Base-by-base conservation (phyloP, 2,797 vertebrate genomes). In the Urocyon cinereoargenteus region DNA sequence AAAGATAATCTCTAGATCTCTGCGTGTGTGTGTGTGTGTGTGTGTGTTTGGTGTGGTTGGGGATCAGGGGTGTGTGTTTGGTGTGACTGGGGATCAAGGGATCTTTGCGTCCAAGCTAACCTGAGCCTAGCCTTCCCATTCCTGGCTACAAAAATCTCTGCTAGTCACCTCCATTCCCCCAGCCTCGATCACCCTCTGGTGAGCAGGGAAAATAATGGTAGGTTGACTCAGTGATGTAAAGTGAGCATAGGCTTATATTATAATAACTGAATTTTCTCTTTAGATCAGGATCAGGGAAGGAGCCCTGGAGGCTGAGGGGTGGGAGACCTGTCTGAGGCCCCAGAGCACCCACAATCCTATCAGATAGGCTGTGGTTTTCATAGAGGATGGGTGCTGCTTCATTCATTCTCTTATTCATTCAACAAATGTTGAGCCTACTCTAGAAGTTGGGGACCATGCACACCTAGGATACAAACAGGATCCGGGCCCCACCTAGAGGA, bases 351-450 rank as follows among this genome's bases (percentile, higher is more conserved):
- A 68, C 21, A 59, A 11, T 59, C 72, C 77, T 90, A n/a, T 53
- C 62, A 64, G 6, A 89, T 6, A 34, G 18, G 6, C n/a, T 91
- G 59, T 21, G 73, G 62, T 78, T 94, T 77, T 70, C 86, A 73
- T n/a, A 66, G 78, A 92, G 57, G 26, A 70, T 34, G 12, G 22
- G 19, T 62, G 21, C 51, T 55, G 18, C 7, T 59, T 78, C 81
- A 84, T 87, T 70, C 53, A 53, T 68, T 55, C 51, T 62, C 70
- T 88, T 61, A 82, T 34, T 86, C 78, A 86, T 31, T 91, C 90
- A 87, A 86, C 21, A 77, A 61, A 68, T 13, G 40, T 1, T 6
- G 18, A 88, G 31, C n/a, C 75, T 21, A 75, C 55, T 88, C 57
- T 73, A 3, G n/a, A 34, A 77, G 24, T 22, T 18, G 64, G 57